phyloP scores from a whole-genome alignment of 2,113 vertebrate genomes.

The Ovis canadensis region DNA sequence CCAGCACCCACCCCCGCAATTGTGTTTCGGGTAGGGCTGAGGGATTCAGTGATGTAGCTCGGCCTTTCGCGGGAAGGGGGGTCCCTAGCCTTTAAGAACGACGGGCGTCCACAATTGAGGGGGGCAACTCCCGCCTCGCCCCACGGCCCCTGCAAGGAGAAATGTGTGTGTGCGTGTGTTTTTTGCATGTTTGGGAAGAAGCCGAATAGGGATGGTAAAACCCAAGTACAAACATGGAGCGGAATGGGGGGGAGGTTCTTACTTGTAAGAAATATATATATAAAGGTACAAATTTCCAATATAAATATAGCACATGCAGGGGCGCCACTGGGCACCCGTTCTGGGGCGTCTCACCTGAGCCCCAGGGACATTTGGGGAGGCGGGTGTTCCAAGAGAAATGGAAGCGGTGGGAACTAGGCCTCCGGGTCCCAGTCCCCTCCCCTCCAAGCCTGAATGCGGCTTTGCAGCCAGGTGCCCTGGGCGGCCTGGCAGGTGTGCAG shows the following conservation, averaged over 20 bases:
- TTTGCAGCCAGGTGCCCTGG: conserved; percentile 54
- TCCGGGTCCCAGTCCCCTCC: neutral
- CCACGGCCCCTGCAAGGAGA: neutral
- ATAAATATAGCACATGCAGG: conserved; percentile 23
- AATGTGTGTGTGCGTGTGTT: neutral
- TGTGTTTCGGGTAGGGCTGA: conserved; percentile 2
- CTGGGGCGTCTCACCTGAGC: neutral
- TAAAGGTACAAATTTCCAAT: conserved; percentile 29
- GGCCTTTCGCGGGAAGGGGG: neutral
- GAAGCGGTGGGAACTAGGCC: neutral
- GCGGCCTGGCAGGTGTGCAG: conserved; percentile 51
- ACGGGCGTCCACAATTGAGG: neutral
- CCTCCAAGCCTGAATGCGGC: neutral
- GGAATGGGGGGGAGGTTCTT: neutral
- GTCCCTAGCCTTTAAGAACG: neutral
- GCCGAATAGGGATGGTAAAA: conserved; percentile 29
- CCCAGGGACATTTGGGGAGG: conserved; percentile 23
- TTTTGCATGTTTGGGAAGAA: conserved; percentile 31
- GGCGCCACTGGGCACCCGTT: neutral
- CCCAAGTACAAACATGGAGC: neutral
- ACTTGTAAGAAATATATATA: neutral
- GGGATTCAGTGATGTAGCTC: neutral
- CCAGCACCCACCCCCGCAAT: conserved; percentile 50
- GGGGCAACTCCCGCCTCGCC: neutral
- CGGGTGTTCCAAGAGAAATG: neutral